Percentiles rank a stretch among this genome's conserved stretches.
These are phyloP conservation scores for Oncorhynchus kisutch DNA, from an alignment of 2,113 vertebrate species.

Conservation along the genomic window DNA sequence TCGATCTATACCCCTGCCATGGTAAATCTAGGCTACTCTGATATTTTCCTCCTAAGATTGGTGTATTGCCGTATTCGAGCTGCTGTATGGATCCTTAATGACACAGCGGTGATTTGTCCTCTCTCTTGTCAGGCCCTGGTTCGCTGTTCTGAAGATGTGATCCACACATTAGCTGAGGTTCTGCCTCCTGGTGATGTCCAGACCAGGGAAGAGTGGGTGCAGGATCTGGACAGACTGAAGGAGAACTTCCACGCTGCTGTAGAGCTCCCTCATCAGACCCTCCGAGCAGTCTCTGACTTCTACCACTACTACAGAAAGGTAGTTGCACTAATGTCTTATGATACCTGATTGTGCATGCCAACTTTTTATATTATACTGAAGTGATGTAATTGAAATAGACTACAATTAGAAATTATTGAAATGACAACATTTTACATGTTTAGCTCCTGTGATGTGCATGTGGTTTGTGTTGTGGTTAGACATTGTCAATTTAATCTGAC, in stretches of 20 bases:
- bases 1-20: constrained; percentile 62
- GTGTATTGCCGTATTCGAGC: background rate
- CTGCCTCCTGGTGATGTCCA: constrained; percentile 11
- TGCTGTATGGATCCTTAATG: background rate
- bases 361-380: background rate
- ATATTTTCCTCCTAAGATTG: background rate
- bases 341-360: too few species aligned
- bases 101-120: background rate
- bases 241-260: constrained; percentile 51
- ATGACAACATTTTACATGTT: background rate
- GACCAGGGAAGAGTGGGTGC: constrained; percentile 47
- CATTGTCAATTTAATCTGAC: background rate
- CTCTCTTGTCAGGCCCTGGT: constrained; percentile 56
- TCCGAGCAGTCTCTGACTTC: constrained; percentile 61
- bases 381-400: too few species aligned
- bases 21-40: constrained; percentile 46
- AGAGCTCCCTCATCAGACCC: constrained; percentile 51
- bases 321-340: constrained; percentile 3
- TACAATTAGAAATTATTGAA: too few species aligned
- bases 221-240: constrained; percentile 58
- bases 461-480: background rate
- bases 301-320: constrained; percentile 63
- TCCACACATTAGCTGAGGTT: constrained; percentile 44
- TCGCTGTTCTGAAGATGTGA: constrained; percentile 59
- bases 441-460: background rate